A percentile compares a stretch with the other conserved stretches of the same genome.
Conservation (phyloP, 2,113 vertebrate species). For the Condylura cristata region DNA sequence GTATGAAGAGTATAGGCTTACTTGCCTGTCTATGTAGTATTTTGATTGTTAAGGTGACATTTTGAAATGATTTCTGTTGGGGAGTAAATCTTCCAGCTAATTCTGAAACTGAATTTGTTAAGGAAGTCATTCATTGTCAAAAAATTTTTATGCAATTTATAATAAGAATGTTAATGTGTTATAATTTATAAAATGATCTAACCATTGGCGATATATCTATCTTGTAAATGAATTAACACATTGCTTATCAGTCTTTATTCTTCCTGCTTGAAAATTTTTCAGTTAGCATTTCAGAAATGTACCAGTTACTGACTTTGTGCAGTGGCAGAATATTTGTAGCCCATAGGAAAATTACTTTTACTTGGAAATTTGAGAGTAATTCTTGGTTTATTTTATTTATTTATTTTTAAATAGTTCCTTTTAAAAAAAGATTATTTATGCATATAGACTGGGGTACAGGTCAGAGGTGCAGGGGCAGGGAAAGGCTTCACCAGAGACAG, state of each 20-base stretch:
- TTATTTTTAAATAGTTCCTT: too few relatives aligned
- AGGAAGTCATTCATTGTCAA: background rate
- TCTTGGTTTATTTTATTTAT: conserved; percentile 17
- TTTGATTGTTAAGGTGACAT: conserved; percentile 2
- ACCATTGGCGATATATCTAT: background rate
- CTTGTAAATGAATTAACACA: background rate
- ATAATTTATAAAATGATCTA: background rate
- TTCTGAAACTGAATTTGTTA: conserved; percentile 3
- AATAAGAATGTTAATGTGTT: background rate
- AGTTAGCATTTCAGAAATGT: conserved; percentile 6
- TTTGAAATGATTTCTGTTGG: background rate
- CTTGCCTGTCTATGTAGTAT: background rate
- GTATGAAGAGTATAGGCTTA: background rate
- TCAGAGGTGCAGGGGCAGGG: too few relatives aligned
- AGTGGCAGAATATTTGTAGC: background rate
- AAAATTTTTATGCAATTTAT: background rate
- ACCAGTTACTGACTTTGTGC: background rate
- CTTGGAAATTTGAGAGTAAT: conserved; percentile 2
- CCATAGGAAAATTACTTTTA: background rate
- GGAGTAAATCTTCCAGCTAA: background rate
- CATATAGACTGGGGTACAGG: too few relatives aligned
- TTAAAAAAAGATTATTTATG: too few relatives aligned
- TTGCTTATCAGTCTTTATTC: background rate
- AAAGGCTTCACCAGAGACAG: too few relatives aligned
- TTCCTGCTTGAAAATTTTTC: background rate